Base-by-base conservation (phyloP, 2,888 invertebrate genomes). In the Chrysolina oricalcia region DNA sequence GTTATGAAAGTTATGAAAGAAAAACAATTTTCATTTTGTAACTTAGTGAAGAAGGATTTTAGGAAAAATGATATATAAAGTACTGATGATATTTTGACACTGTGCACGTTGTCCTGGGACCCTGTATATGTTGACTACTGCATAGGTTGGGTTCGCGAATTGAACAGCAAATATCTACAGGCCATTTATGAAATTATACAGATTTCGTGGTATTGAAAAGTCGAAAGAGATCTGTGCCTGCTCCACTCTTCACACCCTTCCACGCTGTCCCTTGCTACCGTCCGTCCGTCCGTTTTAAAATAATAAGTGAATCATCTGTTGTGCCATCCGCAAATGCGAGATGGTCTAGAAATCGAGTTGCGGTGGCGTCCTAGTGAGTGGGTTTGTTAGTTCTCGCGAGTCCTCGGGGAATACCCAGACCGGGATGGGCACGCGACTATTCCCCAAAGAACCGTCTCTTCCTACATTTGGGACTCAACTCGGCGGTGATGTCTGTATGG, bases 371-470 rank as follows among this genome's bases (percentile, higher is more conserved):
- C 64, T 70, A 72, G 69, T 70, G 67, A 73, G 72, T 41, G 65
- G 75, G 75, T 75, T 72, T 76, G 76, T 76, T 73, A 73, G 73
- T 76, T 66, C 69, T 69, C 17, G 74, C 64, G 8, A 48, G 40
- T 74, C 77, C 77, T 59, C 4, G 27, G 67, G 70, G 77, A 74
- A 46, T 19, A 59, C 59, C 43, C 74, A 53, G 74, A 70, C 77
- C 75, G 69, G 40, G 66, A 72, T 50, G 70, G 74, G 77, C 77
- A 74, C 77, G 74, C 77, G 77, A 43, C 72, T 74, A 77, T 72
- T 74, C 77, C 77, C 77, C 27, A 17, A 67, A 48, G 77, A 70
- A 70, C 13, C 21, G 53, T 53, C 19, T 53, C 53, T 53, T 53
- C 53, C 53, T 53, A 53, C 53, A 53, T 53, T 53, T 53, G 53